A percentile compares a stretch with the other conserved stretches of the same genome.
Conservation (phyloP, 2,888 invertebrate species). For the Podabrus alpinus region DNA sequence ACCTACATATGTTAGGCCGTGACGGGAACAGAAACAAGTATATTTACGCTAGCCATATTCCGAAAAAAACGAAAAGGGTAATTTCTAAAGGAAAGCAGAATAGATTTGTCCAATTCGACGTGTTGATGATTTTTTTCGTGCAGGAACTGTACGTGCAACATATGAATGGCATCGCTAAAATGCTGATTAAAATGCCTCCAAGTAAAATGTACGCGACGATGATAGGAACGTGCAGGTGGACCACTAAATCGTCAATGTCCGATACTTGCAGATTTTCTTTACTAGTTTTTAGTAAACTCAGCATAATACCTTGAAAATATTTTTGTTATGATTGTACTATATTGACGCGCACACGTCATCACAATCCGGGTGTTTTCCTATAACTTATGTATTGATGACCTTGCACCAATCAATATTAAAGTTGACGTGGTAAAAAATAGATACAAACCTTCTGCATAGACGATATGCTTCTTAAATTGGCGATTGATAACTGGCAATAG, state of each 20-base stretch:
- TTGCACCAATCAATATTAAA: background rate
- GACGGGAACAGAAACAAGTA: background rate
- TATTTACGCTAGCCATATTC: constrained; percentile 4
- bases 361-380: too few relatives aligned
- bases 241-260: constrained; percentile 18
- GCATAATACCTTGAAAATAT: constrained; percentile 19
- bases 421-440: too few relatives aligned
- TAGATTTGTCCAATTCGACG: background rate
- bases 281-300: background rate
- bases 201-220: constrained; percentile 19
- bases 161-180: constrained; percentile 6
- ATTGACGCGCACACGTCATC: background rate
- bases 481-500: constrained; percentile 8
- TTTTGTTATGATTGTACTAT: too few relatives aligned
- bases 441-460: constrained; percentile 25
- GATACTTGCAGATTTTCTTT: background rate
- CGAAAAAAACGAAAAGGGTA: background rate
- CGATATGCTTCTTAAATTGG: constrained; percentile 22
- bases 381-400: background rate
- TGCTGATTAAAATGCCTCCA: background rate
- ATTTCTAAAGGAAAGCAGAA: constrained; percentile 5
- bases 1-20: background rate
- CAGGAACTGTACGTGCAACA: background rate
- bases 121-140: background rate
- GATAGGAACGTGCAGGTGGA: constrained; percentile 24